These are phyloP conservation scores for Brachycybe producta DNA, from an alignment of 2,888 invertebrate genomes.

Conservation along the genomic window DNA sequence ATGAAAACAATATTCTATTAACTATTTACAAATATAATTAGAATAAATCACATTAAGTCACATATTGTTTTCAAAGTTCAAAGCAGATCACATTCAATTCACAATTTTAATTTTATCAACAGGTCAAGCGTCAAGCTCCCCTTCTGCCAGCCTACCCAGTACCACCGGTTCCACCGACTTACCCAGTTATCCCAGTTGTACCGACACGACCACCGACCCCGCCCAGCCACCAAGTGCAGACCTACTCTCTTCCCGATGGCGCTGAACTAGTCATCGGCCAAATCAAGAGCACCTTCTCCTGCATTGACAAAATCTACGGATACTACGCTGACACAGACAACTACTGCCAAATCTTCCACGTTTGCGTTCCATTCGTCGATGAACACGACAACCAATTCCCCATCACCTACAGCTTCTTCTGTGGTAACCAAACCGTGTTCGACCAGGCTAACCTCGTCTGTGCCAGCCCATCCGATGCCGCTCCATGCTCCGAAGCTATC, in stretches of 20 bases:
- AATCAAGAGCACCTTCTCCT: conserved; percentile 23
- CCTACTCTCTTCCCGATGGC: conserved; percentile 10
- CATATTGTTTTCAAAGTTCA: too few species aligned
- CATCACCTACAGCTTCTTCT: conserved; percentile 23
- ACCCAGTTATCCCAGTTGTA: too few species aligned
- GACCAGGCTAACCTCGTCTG: conserved; percentile 25
- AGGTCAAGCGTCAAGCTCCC: too few species aligned
- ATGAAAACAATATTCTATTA: background rate
- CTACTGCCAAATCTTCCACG: conserved; percentile 15
- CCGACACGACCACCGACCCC: too few species aligned
- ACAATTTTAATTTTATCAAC: too few species aligned
- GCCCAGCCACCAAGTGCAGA: too few species aligned
- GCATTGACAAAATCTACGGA: conserved; percentile 15
- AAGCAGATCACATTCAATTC: too few species aligned
- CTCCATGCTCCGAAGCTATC: conserved; percentile 23
- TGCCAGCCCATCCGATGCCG: conserved; percentile 22
- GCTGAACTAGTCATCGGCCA: conserved; percentile 9
- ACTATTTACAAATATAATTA: background rate
- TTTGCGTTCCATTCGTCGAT: conserved; percentile 11
- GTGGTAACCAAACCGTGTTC: conserved; percentile 26
- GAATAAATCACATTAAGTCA: background rate
- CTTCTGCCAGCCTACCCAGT: too few species aligned
- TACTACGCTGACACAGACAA: conserved; percentile 16
- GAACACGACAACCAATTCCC: background rate
- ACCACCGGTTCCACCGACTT: too few species aligned